A percentile compares a stretch with the other conserved stretches of the same genome.
phyloP scores from a whole-genome alignment of 1,140 invertebrate genomes.

The Acromyrmex heyeri region DNA sequence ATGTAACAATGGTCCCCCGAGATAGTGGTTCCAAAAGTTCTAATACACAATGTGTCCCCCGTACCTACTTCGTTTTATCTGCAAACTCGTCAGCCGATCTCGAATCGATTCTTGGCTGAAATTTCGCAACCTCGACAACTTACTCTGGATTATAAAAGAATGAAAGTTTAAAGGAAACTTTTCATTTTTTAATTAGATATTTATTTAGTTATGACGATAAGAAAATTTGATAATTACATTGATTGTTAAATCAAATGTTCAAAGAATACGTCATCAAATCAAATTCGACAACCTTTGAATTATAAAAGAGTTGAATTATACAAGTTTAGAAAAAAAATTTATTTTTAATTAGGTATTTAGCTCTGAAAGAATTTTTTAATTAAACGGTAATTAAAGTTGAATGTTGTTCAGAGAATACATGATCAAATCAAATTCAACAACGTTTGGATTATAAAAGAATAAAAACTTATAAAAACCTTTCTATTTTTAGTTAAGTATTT shows the following conservation, averaged over 20 bases:
- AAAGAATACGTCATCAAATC: too few species aligned
- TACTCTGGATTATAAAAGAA: neutral
- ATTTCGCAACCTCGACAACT: neutral
- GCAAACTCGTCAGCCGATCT: constrained; percentile 1
- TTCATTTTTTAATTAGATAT: too few species aligned
- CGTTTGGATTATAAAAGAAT: too few species aligned
- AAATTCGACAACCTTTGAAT: neutral
- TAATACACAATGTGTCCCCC: neutral
- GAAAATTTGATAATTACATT: too few species aligned
- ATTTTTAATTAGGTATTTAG: neutral
- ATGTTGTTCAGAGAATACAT: too few species aligned
- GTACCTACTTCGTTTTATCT: neutral
- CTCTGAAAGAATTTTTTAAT: neutral
- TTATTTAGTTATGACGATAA: too few species aligned
- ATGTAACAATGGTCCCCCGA: neutral
- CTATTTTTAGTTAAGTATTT: neutral
- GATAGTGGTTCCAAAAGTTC: constrained; percentile 13
- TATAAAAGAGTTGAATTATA: neutral
- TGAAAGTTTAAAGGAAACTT: neutral
- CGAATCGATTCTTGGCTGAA: constrained; percentile 32
- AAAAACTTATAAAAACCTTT: too few species aligned
- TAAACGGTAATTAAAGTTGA: neutral
- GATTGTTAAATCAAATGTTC: too few species aligned
- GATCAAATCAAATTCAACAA: too few species aligned
- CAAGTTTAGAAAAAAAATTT: neutral